phyloP scores from a whole-genome alignment of 2,888 invertebrate species.

The Cerastis leucographa region DNA sequence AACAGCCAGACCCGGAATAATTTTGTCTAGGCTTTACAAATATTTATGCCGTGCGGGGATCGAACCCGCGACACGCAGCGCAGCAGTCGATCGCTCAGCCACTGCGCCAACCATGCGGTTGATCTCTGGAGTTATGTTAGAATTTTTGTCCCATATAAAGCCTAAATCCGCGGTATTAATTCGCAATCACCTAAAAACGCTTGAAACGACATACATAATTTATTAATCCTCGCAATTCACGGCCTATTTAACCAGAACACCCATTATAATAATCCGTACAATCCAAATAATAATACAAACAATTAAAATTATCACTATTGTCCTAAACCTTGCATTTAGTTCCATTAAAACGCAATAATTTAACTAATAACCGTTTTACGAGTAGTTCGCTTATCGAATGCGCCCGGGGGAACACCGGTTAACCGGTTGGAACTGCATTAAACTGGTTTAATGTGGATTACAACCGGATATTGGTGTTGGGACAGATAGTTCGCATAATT shows the following conservation, averaged over 20 bases:
- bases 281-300: constrained; percentile 37
- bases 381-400: constrained; percentile 61
- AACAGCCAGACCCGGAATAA: no score
- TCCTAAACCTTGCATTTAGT: constrained; percentile 52
- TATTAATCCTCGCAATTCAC: constrained; percentile 24
- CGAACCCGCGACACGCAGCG: no score
- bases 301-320: constrained; percentile 56
- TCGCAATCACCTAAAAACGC: constrained; percentile 11
- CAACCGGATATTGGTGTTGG: constrained; percentile 73
- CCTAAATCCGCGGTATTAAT: not conserved
- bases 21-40: no score
- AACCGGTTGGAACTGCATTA: constrained; percentile 79
- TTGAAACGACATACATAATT: constrained; percentile 27
- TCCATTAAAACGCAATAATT: constrained; percentile 62
- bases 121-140: not conserved
- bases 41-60: no score
- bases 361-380: constrained; percentile 54
- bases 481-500: constrained; percentile 64
- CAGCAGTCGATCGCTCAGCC: no score
- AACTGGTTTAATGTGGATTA: constrained; percentile 80
- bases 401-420: constrained; percentile 68
- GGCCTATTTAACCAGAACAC: constrained; percentile 35
- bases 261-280: constrained; percentile 45
- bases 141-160: not conserved
- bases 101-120: no score